Conservation (phyloP, 2,797 vertebrate species). For the Cyclopterus lumpus region DNA sequence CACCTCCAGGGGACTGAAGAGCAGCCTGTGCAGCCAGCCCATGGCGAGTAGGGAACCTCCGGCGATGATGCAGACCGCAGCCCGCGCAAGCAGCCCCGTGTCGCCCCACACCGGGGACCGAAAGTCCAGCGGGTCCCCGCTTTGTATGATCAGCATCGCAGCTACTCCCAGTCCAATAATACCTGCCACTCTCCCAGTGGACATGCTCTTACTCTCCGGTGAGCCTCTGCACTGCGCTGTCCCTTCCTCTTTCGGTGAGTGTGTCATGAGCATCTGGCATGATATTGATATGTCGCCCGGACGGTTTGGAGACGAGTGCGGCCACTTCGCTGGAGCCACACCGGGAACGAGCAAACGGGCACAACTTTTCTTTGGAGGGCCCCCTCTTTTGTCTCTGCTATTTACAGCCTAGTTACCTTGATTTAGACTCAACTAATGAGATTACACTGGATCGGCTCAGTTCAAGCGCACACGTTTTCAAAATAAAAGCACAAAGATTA, state of each 20-base stretch:
- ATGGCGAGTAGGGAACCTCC: conserved; percentile 55
- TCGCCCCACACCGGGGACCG: conserved; percentile 57
- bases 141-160: conserved; percentile 56
- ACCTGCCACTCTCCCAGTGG: conserved; percentile 44
- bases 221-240: background rate
- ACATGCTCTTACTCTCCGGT: conserved; percentile 27
- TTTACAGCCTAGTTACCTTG: background rate
- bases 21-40: conserved; percentile 74
- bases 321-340: conserved; percentile 29
- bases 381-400: background rate
- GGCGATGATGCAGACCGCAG: conserved; percentile 59
- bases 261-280: background rate
- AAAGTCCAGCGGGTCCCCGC: conserved; percentile 52
- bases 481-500: conserved; percentile 8
- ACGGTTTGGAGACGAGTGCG: conserved; percentile 26
- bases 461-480: background rate
- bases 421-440: conserved; percentile 5
- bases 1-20: conserved; percentile 82
- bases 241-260: background rate
- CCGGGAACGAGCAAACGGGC: conserved; percentile 6
- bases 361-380: background rate
- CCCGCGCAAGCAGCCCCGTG: conserved; percentile 43
- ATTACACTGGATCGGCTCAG: background rate
- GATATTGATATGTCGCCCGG: background rate
- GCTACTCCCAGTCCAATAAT: conserved; percentile 48